Evolutionary conservation across 2,888 invertebrate genomes (phyloP).

Genomic region (Acrobasis consociella): DNA sequence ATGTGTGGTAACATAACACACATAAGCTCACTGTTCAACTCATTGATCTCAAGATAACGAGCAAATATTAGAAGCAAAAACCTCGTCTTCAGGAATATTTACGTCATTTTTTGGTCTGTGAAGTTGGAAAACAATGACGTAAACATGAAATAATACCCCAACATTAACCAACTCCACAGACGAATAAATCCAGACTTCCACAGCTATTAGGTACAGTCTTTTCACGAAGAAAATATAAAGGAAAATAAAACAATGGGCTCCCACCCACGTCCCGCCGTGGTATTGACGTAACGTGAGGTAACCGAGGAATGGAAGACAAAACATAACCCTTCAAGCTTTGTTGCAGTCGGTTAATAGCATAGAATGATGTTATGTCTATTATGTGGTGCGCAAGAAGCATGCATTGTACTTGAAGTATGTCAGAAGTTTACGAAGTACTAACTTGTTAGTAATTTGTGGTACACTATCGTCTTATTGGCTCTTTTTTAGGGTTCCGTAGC

Average conservation of each 20-base stretch:
- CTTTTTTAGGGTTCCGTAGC: too few species aligned
- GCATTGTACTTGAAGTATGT: neutral
- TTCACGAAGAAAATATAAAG: constrained; percentile 11
- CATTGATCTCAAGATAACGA: too few species aligned
- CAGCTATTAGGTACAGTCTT: neutral
- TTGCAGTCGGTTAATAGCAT: neutral
- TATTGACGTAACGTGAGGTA: constrained; percentile 4
- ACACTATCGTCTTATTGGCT: too few species aligned
- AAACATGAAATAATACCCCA: neutral
- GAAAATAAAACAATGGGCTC: constrained; percentile 11
- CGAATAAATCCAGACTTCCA: neutral
- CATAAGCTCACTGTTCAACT: too few species aligned
- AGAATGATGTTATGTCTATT: neutral
- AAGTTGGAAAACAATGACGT: neutral
- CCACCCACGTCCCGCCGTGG: constrained; percentile 2
- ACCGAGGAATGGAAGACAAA: constrained; percentile 13
- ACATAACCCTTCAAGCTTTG: constrained; percentile 7
- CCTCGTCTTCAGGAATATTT: neutral
- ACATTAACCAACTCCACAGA: neutral
- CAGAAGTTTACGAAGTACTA: too few species aligned
- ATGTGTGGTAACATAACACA: too few species aligned
- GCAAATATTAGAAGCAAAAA: too few species aligned
- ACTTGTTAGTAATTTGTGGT: too few species aligned
- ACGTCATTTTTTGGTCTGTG: neutral
- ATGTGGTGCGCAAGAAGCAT: neutral